Evolutionary conservation across 2,113 vertebrate species (phyloP), one percentile per base, ranked within the genome.

Genomic region (Trinectes maculatus): DNA sequence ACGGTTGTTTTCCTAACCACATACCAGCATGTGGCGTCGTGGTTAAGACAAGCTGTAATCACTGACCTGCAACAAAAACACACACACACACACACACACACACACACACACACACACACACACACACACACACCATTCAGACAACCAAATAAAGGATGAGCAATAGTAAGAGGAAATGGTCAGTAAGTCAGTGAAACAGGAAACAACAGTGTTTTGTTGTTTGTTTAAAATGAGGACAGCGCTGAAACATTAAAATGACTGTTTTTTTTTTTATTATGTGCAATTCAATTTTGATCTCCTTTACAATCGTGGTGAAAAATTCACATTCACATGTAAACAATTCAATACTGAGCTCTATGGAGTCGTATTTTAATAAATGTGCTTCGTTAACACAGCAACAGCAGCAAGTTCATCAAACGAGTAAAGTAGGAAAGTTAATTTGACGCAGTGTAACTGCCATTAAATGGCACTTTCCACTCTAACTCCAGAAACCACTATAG

Each of bases 11-110:
- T 70, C 67, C 66, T 55, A 65, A 85, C 80, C 85, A 65, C 86
- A 74, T 60, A 80, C 72, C 83, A 87, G 75, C 83, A 83, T 76
- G 87, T 82, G 77, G 80, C 71, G 62, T 66, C 66, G 47, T 55
- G 82, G 79, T 74, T 47, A 40, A 62, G 46, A 73, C 64, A 60
- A 54, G 70, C 54, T 74, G 75, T 75, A 63, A 85, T 84, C 81
- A 22, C 83, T 60, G 85, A 85, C 65, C 73, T 75, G 74, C 70
- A n/a, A n/a, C n/a, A n/a, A n/a, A n/a, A n/a, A n/a, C 65, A 71
- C 73, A 77, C 83, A 83, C 77, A 80, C 76, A 79, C 70, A 49
- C 56, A n/a, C 65, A 71, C 73, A 77, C 83, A 83, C 77, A 80
- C 76, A 79, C 70, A 49, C 56, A n/a, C 65, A 71, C 73, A 77